Conservation (phyloP, 2,888 invertebrate genomes). For the Schizotus pectinicornis region DNA sequence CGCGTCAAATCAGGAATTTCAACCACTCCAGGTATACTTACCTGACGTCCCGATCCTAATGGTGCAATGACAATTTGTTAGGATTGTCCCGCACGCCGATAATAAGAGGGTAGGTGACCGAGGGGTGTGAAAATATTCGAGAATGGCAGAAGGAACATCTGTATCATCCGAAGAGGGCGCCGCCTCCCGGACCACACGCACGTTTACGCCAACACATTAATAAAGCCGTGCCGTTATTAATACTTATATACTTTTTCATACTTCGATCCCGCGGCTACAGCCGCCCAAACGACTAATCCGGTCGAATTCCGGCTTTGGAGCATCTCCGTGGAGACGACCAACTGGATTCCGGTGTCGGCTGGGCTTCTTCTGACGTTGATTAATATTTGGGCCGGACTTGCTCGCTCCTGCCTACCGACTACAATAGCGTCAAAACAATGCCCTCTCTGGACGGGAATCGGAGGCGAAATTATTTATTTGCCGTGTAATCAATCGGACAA, state of each 20-base stretch:
- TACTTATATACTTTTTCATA: conserved; percentile 58
- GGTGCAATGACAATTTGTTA: conserved; percentile 30
- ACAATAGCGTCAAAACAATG: conserved; percentile 57
- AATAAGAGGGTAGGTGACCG: conserved; percentile 38
- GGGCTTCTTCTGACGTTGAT: conserved; percentile 55
- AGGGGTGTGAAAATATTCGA: conserved; percentile 45
- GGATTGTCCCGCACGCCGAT: conserved; percentile 28
- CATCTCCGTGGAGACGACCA: conserved; percentile 29
- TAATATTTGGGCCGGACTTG: conserved; percentile 55
- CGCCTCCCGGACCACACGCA: conserved; percentile 55
- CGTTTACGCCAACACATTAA: conserved; percentile 57
- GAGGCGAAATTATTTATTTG: conserved; percentile 14
- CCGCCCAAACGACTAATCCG: conserved; percentile 6
- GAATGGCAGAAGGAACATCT: conserved; percentile 41
- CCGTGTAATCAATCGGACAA: neutral
- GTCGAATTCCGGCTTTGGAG: conserved; percentile 1
- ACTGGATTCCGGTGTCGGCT: conserved; percentile 46
- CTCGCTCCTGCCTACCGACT: conserved; percentile 53
- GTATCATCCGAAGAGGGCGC: conserved; percentile 50
- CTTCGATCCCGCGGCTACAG: conserved; percentile 47
- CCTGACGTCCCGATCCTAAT: conserved; percentile 13
- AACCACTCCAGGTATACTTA: conserved; percentile 18
- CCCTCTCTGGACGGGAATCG: conserved; percentile 26
- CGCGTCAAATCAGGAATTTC: conserved; percentile 52
- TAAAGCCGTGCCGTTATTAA: conserved; percentile 57